A percentile compares a stretch with the other conserved stretches of the same genome.
These are phyloP conservation scores for Syndactyla subalaris DNA, from an alignment of 2,797 vertebrate species.

Conservation along the genomic window DNA sequence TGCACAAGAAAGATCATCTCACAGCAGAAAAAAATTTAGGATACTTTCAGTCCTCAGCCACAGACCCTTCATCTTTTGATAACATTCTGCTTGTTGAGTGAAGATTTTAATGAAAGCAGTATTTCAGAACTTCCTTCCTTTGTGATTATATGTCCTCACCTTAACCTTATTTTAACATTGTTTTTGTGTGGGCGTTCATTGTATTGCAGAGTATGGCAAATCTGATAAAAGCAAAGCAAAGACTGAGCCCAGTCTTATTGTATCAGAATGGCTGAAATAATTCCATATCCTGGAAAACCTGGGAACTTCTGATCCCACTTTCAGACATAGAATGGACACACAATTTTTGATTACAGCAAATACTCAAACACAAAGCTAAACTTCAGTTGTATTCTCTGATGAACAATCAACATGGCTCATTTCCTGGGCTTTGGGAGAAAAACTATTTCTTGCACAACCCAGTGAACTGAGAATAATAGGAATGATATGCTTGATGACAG, in stretches of 20 bases:
- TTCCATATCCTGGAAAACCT: conserved; percentile 66
- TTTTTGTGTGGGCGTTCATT: conserved; percentile 69
- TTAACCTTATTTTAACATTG: conserved; percentile 76
- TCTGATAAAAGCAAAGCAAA: conserved; percentile 77
- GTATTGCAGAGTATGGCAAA: conserved; percentile 70
- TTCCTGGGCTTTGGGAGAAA: conserved; percentile 49
- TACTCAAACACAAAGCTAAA: conserved; percentile 31
- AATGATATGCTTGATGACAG: conserved; percentile 70
- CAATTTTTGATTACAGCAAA: conserved; percentile 26
- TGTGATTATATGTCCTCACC: conserved; percentile 72
- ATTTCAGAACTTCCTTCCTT: conserved; percentile 81
- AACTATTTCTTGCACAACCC: conserved; percentile 52
- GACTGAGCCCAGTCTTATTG: conserved; percentile 65
- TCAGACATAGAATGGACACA: conserved; percentile 17
- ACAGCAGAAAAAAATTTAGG: background rate
- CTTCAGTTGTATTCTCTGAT: conserved; percentile 47
- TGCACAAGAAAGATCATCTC: background rate
- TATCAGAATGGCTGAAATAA: conserved; percentile 62
- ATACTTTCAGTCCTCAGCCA: background rate
- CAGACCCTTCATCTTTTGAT: conserved; percentile 45
- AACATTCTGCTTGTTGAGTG: conserved; percentile 53
- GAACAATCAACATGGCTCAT: conserved; percentile 60
- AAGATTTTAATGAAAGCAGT: conserved; percentile 73
- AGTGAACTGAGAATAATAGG: conserved; percentile 72
- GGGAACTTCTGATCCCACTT: conserved; percentile 70